Evolutionary conservation across 2,888 invertebrate species (phyloP).

Genomic region (Cephus nigrinus): DNA sequence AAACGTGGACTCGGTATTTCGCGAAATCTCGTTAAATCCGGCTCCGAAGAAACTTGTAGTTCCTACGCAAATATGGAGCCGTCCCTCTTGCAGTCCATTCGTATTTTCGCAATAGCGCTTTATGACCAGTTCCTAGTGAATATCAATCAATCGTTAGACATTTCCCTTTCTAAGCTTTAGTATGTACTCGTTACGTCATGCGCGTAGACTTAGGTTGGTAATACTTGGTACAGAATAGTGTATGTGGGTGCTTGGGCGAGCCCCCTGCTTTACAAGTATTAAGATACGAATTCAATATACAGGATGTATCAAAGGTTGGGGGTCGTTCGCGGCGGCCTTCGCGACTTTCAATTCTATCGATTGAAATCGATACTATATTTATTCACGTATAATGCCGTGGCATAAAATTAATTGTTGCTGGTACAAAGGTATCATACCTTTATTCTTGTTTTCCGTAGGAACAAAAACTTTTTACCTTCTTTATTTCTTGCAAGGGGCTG

Average conservation of each 20-base stretch:
- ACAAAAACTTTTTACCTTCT: neutral
- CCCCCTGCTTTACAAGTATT: neutral
- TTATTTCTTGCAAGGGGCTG: neutral
- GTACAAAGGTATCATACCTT: neutral
- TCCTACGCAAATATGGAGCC: neutral
- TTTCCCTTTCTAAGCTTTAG: constrained; percentile 36
- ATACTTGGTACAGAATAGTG: neutral
- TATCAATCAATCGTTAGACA: constrained; percentile 41
- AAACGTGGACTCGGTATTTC: neutral
- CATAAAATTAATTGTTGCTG: neutral
- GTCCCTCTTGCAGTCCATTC: constrained; percentile 1
- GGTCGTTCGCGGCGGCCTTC: neutral
- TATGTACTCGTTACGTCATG: neutral
- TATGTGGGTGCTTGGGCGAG: neutral
- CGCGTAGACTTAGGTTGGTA: neutral
- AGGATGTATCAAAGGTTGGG: neutral
- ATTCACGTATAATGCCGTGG: neutral
- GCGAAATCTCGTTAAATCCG: neutral
- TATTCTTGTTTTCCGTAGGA: neutral
- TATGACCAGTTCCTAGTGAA: constrained; percentile 23
- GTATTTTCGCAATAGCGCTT: constrained; percentile 25
- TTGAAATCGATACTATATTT: neutral
- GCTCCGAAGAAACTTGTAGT: neutral
- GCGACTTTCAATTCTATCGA: neutral
- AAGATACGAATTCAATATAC: neutral